phyloP scores from a whole-genome alignment of 2,797 vertebrate genomes.

The Sylvilagus floridanus region DNA sequence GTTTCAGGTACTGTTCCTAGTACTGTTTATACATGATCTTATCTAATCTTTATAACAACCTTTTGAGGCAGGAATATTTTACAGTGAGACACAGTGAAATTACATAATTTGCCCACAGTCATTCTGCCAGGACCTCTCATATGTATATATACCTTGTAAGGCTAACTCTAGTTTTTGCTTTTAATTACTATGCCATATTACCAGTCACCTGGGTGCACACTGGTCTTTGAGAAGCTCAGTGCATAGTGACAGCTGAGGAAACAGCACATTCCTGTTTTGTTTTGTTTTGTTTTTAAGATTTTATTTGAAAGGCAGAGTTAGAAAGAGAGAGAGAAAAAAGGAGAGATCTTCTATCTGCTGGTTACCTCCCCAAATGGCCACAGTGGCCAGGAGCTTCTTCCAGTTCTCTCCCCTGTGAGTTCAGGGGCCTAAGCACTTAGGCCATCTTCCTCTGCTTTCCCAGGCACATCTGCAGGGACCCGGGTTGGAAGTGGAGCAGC shows the following conservation, averaged over 20 bases:
- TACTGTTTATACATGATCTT: background rate
- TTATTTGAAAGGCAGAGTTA: too few species aligned
- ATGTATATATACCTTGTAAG: background rate
- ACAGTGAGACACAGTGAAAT: slow-evolving; percentile 29
- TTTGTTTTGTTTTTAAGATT: too few species aligned
- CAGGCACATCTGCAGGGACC: too few species aligned
- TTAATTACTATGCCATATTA: slow-evolving; percentile 2
- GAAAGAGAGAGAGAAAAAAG: too few species aligned
- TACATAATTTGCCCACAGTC: slow-evolving; percentile 40
- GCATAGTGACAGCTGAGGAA: background rate
- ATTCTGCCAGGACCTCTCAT: background rate
- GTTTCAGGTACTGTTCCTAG: slow-evolving; percentile 2
- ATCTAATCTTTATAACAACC: slow-evolving; percentile 34
- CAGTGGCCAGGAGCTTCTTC: too few species aligned
- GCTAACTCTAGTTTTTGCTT: slow-evolving; percentile 18
- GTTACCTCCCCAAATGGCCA: too few species aligned
- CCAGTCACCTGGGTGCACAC: background rate
- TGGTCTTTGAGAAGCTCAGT: slow-evolving; percentile 2
- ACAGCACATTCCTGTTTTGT: background rate
- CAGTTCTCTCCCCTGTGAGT: too few species aligned
- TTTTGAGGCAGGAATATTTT: slow-evolving; percentile 18
- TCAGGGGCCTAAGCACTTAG: too few species aligned
- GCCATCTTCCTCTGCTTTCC: too few species aligned
- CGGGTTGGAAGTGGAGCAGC: too few species aligned
- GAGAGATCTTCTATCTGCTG: too few species aligned